phyloP scores from a whole-genome alignment of 2,797 vertebrate species.

The Gallirallus australis region DNA sequence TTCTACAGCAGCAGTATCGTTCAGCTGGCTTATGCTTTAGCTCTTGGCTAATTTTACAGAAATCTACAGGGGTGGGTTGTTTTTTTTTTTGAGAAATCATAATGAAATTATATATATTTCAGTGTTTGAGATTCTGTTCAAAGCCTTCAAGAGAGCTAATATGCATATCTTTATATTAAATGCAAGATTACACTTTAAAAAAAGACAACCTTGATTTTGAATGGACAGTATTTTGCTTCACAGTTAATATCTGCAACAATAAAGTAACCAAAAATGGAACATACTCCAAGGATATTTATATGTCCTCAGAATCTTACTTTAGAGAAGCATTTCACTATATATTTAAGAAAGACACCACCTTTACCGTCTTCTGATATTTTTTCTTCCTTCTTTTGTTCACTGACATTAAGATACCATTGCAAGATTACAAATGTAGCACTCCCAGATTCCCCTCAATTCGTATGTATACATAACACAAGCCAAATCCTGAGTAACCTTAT shows the following conservation, averaged over 20 bases:
- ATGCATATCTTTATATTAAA: background rate
- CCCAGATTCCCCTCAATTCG: background rate
- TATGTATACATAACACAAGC: background rate
- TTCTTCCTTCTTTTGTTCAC: background rate
- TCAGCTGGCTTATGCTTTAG: background rate
- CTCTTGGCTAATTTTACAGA: background rate
- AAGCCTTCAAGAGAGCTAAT: background rate
- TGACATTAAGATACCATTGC: background rate
- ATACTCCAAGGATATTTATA: background rate
- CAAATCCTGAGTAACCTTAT: background rate
- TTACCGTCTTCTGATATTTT: background rate
- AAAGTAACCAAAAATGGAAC: background rate
- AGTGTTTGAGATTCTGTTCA: background rate
- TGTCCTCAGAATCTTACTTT: background rate
- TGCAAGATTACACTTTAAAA: background rate
- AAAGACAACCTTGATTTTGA: background rate
- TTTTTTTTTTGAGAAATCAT: background rate
- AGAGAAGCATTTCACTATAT: background rate
- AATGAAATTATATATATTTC: background rate
- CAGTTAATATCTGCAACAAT: background rate
- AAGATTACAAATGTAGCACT: background rate
- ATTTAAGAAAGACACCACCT: background rate
- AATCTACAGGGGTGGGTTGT: background rate
- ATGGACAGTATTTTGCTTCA: background rate
- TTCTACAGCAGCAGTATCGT: background rate